Conservation (phyloP, 2,113 vertebrate species). For the Hypocryptadius cinnamomeus region DNA sequence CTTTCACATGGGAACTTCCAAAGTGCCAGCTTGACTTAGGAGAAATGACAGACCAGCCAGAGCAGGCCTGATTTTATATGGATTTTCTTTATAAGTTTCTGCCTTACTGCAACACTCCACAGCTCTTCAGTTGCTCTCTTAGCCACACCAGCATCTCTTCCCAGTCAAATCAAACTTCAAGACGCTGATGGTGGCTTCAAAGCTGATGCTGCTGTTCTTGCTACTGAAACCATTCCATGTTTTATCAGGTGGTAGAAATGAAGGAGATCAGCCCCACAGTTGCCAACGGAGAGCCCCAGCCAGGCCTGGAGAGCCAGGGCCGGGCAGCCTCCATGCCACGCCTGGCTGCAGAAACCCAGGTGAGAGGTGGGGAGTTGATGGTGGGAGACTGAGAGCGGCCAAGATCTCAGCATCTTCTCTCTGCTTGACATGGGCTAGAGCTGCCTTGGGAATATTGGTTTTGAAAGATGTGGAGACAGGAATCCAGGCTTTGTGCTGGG, state of each 20-base stretch:
- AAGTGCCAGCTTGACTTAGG: background rate
- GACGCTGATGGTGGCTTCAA: background rate
- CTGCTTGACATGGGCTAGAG: background rate
- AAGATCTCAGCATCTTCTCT: background rate
- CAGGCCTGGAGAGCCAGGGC: slow-evolving; percentile 85
- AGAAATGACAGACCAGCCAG: background rate
- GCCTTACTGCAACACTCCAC: background rate
- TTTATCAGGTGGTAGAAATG: slow-evolving; percentile 82
- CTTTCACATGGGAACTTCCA: background rate
- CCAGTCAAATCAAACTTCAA: background rate
- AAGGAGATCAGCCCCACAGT: slow-evolving; percentile 78
- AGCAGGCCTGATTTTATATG: background rate
- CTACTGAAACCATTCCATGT: background rate
- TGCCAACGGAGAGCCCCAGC: slow-evolving; percentile 70
- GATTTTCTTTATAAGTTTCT: background rate
- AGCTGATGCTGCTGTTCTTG: background rate
- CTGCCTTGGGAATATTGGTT: background rate
- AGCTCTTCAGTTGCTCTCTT: background rate
- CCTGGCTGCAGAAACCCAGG: slow-evolving; percentile 84
- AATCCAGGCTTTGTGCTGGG: background rate
- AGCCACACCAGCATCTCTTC: background rate
- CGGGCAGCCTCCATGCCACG: slow-evolving; percentile 91
- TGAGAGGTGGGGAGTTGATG: slow-evolving; percentile 19
- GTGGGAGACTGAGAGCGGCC: background rate
- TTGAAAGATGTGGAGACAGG: background rate